Conservation (phyloP, 35 echinoderm and acorn worm genomes). For the Apostichopus parvimensis region DNA sequence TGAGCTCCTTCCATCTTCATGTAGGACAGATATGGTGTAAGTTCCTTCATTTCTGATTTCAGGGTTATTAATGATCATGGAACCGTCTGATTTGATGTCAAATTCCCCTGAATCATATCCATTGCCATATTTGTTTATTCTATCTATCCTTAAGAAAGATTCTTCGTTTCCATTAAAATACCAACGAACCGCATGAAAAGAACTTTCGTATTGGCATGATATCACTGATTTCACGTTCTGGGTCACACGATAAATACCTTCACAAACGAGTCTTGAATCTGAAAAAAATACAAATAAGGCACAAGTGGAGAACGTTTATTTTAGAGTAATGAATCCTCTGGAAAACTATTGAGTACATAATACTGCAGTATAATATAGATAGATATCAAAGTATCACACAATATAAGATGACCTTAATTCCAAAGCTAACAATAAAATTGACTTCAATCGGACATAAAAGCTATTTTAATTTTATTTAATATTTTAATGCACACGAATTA, state of each 20-base stretch:
- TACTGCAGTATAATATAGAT: no score
- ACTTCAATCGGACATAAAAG: no score
- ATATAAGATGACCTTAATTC: no score
- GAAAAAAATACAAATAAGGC: not conserved
- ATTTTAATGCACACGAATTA: no score
- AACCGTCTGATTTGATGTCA: conserved; percentile 7
- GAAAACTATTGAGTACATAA: no score
- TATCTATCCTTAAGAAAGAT: not conserved
- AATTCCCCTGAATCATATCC: not conserved
- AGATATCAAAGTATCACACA: no score
- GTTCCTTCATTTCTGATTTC: not conserved
- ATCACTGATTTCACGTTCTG: not conserved
- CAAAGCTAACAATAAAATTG: no score
- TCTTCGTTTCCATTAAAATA: not conserved
- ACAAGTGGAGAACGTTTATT: not conserved
- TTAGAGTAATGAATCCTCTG: no score
- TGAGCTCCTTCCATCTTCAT: not conserved
- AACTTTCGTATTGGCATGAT: not conserved
- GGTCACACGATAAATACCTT: not conserved
- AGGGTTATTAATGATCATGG: not conserved
- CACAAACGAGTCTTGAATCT: not conserved
- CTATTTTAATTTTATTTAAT: no score
- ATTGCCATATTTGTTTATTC: not conserved
- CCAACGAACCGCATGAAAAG: not conserved
- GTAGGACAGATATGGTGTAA: not conserved